phyloP scores from a whole-genome alignment of 2,888 invertebrate genomes.

The Torymus aiolomorphi region DNA sequence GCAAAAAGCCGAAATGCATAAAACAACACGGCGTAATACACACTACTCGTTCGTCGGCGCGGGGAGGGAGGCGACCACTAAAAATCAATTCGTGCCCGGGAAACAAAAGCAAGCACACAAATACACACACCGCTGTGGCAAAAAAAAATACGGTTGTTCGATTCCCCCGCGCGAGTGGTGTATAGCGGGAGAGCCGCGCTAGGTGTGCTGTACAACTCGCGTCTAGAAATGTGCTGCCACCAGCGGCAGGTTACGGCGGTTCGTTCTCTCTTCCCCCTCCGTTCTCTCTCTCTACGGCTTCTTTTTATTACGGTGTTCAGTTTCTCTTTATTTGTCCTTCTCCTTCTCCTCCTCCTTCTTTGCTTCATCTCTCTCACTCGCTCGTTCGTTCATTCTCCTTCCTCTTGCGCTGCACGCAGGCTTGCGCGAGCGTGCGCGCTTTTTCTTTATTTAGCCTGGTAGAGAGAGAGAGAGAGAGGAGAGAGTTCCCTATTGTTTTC shows the following conservation, averaged over 20 bases:
- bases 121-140: constrained; percentile 6
- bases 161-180: background rate
- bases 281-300: constrained; percentile 46
- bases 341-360: background rate
- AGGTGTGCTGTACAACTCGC: background rate
- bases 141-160: constrained; percentile 10
- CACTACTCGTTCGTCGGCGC: constrained; percentile 9
- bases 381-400: background rate
- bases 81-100: constrained; percentile 58
- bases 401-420: background rate
- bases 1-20: constrained; percentile 2
- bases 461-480: no score
- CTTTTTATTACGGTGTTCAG: constrained; percentile 54
- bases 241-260: background rate
- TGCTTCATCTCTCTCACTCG: background rate
- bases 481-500: constrained; percentile 44
- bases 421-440: background rate
- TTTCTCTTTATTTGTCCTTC: constrained; percentile 55
- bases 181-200: no score
- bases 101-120: constrained; percentile 24
- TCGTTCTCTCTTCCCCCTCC: constrained; percentile 34
- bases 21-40: background rate
- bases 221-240: constrained; percentile 20
- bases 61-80: background rate
- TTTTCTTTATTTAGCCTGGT: constrained; percentile 35